These are phyloP conservation scores for Tetheella fluctuosa DNA, from an alignment of 2,888 invertebrate species.

Conservation along the genomic window DNA sequence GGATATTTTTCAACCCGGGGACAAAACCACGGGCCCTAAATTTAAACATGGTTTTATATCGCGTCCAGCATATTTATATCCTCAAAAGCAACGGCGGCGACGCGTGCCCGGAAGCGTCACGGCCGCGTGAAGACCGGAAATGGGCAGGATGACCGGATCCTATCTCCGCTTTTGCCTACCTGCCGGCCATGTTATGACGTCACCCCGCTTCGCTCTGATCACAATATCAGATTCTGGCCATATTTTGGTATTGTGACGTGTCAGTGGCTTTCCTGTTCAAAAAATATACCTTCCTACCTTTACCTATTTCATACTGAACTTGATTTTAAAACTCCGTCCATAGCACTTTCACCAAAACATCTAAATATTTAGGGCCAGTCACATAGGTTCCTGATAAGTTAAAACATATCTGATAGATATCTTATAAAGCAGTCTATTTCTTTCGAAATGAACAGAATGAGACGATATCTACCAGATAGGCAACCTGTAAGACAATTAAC, in stretches of 20 bases:
- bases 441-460: no score
- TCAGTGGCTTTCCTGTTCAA: constrained; percentile 22
- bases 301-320: not conserved
- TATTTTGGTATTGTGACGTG: constrained; percentile 44
- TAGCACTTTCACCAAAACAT: constrained; percentile 28
- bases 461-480: no score
- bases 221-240: constrained; percentile 46
- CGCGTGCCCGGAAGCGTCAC: constrained; percentile 83
- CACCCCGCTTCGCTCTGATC: constrained; percentile 48
- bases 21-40: not conserved
- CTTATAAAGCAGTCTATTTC: no score
- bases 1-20: no score
- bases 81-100: constrained; percentile 67
- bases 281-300: not conserved
- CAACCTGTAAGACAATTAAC: no score
- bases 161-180: constrained; percentile 82
- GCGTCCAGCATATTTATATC: constrained; percentile 62
- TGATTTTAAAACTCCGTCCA: constrained; percentile 5
- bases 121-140: constrained; percentile 85
- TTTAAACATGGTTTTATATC: constrained; percentile 30
- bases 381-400: no score
- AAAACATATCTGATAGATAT: no score
- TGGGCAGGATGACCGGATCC: constrained; percentile 85
- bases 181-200: constrained; percentile 80
- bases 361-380: no score